Conservation (phyloP, 2,797 vertebrate species). For the Danio aesculapii region DNA sequence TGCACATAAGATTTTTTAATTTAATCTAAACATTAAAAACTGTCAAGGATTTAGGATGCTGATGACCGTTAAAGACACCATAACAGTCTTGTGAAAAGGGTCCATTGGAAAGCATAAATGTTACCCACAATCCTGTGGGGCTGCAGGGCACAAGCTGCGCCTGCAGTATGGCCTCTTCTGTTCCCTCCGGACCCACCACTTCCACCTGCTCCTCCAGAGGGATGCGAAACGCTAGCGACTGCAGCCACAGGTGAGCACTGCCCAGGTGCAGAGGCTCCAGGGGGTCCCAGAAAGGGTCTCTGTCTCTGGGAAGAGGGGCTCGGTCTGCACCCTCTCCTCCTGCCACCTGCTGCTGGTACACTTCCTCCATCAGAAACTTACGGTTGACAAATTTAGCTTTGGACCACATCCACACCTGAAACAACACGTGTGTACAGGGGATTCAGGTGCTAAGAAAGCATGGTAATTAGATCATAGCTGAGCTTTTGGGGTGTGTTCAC, state of each 20-base stretch:
- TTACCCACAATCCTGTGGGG: constrained; percentile 81
- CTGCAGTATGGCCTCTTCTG: constrained; percentile 84
- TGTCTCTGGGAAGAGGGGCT: constrained; percentile 72
- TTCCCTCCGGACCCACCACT: constrained; percentile 86
- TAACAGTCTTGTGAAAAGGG: too few species aligned
- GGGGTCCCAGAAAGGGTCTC: constrained; percentile 91
- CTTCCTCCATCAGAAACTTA: constrained; percentile 91
- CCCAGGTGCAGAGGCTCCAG: constrained; percentile 85
- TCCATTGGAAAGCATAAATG: not conserved
- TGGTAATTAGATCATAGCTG: too few species aligned
- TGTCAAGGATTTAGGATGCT: too few species aligned
- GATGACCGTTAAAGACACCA: too few species aligned
- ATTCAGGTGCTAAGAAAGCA: too few species aligned
- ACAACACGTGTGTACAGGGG: not conserved
- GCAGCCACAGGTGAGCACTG: constrained; percentile 89
- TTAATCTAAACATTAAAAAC: too few species aligned
- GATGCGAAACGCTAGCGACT: constrained; percentile 86
- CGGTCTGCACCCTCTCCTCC: constrained; percentile 64
- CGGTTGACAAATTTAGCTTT: constrained; percentile 91
- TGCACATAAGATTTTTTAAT: too few species aligned
- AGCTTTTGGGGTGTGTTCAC: too few species aligned
- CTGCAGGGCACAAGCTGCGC: constrained; percentile 81
- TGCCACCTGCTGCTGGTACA: constrained; percentile 81
- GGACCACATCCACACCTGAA: constrained; percentile 91
- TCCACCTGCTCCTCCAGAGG: constrained; percentile 86